These are phyloP conservation scores for Trachemys scripta DNA, from an alignment of 2,113 vertebrate genomes.

Conservation along the genomic window DNA sequence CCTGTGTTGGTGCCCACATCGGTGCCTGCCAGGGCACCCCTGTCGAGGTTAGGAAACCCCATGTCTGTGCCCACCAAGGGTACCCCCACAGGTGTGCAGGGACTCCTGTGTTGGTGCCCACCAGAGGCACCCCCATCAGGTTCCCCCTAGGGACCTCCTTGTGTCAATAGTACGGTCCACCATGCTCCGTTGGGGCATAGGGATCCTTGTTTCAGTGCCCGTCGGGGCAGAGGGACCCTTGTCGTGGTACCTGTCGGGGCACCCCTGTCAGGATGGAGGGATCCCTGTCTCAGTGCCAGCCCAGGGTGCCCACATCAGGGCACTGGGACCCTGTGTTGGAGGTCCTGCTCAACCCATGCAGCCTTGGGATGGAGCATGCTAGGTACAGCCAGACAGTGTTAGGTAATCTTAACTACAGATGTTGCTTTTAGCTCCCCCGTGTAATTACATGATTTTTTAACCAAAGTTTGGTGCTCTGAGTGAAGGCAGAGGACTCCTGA, in stretches of 20 bases:
- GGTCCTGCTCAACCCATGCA: not conserved
- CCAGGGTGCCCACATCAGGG: not conserved
- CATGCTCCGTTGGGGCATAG: not conserved
- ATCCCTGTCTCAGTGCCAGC: no score
- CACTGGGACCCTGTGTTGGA: not conserved
- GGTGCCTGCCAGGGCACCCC: not conserved
- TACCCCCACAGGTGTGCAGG: not conserved
- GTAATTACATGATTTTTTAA: not conserved
- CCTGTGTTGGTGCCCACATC: no score
- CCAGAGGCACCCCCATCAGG: no score
- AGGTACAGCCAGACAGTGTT: not conserved
- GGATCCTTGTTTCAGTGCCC: no score
- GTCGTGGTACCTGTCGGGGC: no score
- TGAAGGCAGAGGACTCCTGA: not conserved
- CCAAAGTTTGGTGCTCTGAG: not conserved
- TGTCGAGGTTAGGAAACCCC: no score
- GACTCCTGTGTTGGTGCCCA: not conserved
- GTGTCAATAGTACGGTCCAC: not conserved
- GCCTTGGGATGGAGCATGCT: not conserved
- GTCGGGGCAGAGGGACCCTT: no score
- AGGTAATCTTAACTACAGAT: not conserved
- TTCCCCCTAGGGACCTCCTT: not conserved
- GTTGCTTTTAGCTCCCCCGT: not conserved
- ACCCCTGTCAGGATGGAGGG: no score
- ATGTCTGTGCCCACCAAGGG: not conserved